phyloP scores from a whole-genome alignment of 2,797 vertebrate genomes.

The Streptopelia turtur region DNA sequence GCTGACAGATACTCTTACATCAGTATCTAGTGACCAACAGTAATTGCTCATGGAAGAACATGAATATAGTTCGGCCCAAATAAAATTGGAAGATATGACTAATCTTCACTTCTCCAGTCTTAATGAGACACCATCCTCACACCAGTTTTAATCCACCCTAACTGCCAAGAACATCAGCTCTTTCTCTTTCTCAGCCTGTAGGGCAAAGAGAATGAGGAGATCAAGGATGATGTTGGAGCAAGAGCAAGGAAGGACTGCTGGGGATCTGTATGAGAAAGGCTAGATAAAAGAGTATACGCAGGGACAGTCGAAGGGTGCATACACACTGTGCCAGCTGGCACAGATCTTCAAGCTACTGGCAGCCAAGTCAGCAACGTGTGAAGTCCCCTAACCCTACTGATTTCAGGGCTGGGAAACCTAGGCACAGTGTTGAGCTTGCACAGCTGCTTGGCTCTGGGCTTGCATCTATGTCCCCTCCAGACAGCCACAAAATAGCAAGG shows the following conservation, averaged over 20 bases:
- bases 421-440: neutral
- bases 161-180: neutral
- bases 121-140: neutral
- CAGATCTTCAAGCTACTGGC: neutral
- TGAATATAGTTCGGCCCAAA: neutral
- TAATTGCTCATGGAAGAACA: neutral
- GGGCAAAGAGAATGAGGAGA: neutral
- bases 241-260: neutral
- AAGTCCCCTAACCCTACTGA: neutral
- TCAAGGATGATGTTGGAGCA: neutral
- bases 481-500: neutral
- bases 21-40: neutral
- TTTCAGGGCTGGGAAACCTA: neutral
- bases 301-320: neutral
- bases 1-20: neutral
- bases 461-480: neutral
- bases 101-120: neutral
- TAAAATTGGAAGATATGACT: neutral
- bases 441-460: neutral
- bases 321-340: neutral
- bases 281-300: neutral
- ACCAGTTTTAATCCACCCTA: neutral
- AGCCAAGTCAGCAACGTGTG: fast-evolving
- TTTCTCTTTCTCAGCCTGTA: neutral
- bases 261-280: neutral